Evolutionary conservation across 2,888 invertebrate genomes (phyloP).

Genomic region (Drosophila kuntzei): DNA sequence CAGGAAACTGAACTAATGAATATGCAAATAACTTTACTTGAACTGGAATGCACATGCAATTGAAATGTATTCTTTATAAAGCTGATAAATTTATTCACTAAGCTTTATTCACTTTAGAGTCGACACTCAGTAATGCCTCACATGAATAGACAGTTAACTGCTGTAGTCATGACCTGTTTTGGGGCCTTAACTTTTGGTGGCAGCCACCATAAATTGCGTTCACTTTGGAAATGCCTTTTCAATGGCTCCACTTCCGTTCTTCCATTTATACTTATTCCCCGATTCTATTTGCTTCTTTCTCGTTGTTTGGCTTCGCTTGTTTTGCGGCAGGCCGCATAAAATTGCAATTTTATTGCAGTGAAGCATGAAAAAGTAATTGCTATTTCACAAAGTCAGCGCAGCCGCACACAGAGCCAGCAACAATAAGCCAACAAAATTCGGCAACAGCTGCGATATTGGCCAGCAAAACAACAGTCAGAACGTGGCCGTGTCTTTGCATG

Average conservation of each 20-base stretch:
- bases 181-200: constrained; percentile 51
- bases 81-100: constrained; percentile 1
- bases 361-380: constrained; percentile 81
- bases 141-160: constrained; percentile 49
- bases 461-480: constrained; percentile 25
- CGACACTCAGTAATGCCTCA: constrained; percentile 29
- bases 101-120: constrained; percentile 20
- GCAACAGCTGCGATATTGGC: constrained; percentile 67
- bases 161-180: constrained; percentile 36
- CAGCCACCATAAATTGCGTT: constrained; percentile 59
- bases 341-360: constrained; percentile 81
- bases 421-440: constrained; percentile 32
- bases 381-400: constrained; percentile 73
- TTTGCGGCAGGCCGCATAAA: constrained; percentile 79
- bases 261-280: constrained; percentile 3
- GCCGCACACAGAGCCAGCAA: constrained; percentile 28
- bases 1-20: constrained; percentile 50
- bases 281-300: not conserved
- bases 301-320: constrained; percentile 50
- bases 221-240: constrained; percentile 76
- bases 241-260: constrained; percentile 71
- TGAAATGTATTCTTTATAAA: not conserved
- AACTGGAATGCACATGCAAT: constrained; percentile 9
- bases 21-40: constrained; percentile 35
- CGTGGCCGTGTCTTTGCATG: constrained; percentile 7